phyloP scores from a whole-genome alignment of 2,888 invertebrate species.

The Epiperipatus broadwayi region DNA sequence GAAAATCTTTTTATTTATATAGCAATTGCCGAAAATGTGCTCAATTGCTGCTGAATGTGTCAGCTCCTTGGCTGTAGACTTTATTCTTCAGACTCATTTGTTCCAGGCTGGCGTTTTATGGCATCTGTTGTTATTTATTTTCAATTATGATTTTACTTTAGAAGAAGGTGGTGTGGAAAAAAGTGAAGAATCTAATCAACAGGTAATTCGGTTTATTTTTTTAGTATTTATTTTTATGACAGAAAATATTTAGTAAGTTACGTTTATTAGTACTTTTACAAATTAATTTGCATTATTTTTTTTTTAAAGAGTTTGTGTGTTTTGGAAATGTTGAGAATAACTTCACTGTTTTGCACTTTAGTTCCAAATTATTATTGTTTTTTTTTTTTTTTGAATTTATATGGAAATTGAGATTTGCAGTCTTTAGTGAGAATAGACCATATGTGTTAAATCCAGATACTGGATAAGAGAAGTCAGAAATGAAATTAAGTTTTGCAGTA shows the following conservation, averaged over 20 bases:
- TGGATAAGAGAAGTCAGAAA: too few species aligned
- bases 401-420: too few species aligned
- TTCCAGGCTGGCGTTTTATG: slow-evolving; percentile 71
- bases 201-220: slow-evolving; percentile 27
- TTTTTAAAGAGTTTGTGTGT: slow-evolving; percentile 12
- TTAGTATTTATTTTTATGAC: not conserved
- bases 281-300: too few species aligned
- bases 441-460: too few species aligned
- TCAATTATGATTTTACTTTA: slow-evolving; percentile 89
- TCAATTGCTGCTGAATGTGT: slow-evolving; percentile 76
- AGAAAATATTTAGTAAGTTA: too few species aligned
- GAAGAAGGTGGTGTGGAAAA: slow-evolving; percentile 85
- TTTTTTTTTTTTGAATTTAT: too few species aligned
- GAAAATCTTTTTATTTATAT: slow-evolving; percentile 17
- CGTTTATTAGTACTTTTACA: too few species aligned
- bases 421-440: too few species aligned
- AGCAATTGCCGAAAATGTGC: slow-evolving; percentile 62
- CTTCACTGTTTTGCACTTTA: not conserved
- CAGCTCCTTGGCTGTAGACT: slow-evolving; percentile 65
- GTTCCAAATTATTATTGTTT: too few species aligned
- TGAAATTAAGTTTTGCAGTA: too few species aligned
- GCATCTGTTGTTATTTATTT: slow-evolving; percentile 70
- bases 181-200: slow-evolving; percentile 61
- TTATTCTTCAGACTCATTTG: slow-evolving; percentile 60
- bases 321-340: slow-evolving; percentile 10